Evolutionary conservation across 2,888 invertebrate species (phyloP).

Genomic region (Aphidoletes aphidimyza): DNA sequence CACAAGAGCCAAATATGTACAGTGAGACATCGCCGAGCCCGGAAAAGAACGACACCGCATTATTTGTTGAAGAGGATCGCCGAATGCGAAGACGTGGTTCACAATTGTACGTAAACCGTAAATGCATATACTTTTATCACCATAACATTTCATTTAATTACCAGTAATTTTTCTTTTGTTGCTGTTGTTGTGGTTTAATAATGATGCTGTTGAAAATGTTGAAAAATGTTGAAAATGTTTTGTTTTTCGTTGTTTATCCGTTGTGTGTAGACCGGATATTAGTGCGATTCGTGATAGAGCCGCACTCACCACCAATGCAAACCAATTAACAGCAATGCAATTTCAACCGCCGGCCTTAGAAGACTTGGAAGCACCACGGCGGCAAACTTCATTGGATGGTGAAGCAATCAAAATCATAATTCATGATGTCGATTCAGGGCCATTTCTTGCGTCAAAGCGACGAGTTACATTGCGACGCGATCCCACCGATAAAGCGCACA

Average conservation of each 20-base stretch:
- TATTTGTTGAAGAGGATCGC: constrained; percentile 76
- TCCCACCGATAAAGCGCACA: constrained; percentile 84
- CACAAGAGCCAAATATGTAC: constrained; percentile 68
- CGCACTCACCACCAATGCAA: constrained; percentile 66
- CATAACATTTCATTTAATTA: not conserved
- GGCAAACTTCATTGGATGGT: constrained; percentile 89
- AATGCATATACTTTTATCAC: too few relatives aligned
- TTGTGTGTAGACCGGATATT: constrained; percentile 76
- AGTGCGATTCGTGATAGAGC: constrained; percentile 71
- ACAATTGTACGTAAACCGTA: constrained; percentile 85
- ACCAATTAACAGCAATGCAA: constrained; percentile 65
- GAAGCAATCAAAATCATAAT: constrained; percentile 94
- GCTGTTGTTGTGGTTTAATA: too few relatives aligned
- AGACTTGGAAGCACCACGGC: constrained; percentile 72
- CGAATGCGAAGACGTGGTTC: constrained; percentile 82
- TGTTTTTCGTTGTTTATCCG: constrained; percentile 46
- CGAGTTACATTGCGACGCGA: constrained; percentile 81
- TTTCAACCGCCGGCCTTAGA: constrained; percentile 69
- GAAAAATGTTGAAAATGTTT: too few relatives aligned
- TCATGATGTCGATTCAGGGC: constrained; percentile 87
- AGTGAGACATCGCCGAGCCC: constrained; percentile 70
- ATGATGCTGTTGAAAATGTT: too few relatives aligned
- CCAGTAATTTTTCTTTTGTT: not conserved
- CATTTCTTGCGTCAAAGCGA: constrained; percentile 74
- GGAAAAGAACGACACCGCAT: constrained; percentile 68